Conservation (phyloP, 2,797 vertebrate genomes). For the Parotocinclus haroldoi region DNA sequence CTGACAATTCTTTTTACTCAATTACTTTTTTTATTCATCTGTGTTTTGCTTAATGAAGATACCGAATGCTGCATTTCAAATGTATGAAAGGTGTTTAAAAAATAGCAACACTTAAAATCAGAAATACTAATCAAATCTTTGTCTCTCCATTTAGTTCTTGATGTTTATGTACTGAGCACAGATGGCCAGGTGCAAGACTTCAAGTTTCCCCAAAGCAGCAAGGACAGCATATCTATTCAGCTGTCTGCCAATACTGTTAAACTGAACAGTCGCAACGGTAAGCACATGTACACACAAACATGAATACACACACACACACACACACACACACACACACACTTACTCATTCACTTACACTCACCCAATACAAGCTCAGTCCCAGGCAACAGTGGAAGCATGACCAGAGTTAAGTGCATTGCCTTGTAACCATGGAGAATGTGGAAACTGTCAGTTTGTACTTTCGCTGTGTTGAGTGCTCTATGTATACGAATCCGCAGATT, state of each 20-base stretch:
- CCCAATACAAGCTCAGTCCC: neutral
- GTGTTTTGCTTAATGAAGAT: too few relatives aligned
- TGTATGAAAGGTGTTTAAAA: too few relatives aligned
- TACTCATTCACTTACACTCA: neutral
- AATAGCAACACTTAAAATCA: too few relatives aligned
- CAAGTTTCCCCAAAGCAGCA: slow-evolving; percentile 91
- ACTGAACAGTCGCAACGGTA: slow-evolving; percentile 96
- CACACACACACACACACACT: slow-evolving; percentile 18
- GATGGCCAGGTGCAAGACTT: slow-evolving; percentile 98
- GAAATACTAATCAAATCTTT: neutral
- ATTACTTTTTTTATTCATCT: too few relatives aligned
- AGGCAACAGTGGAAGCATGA: slow-evolving; percentile 11
- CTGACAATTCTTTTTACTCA: too few relatives aligned
- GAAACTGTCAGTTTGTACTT: slow-evolving; percentile 36
- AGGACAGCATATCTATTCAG: slow-evolving; percentile 90
- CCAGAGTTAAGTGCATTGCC: slow-evolving; percentile 35
- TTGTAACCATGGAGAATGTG: slow-evolving; percentile 45
- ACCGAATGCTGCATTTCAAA: too few relatives aligned
- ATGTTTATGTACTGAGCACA: slow-evolving; percentile 95
- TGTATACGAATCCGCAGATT: neutral
- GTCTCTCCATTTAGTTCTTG: slow-evolving; percentile 75
- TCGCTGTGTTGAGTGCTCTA: slow-evolving; percentile 14
- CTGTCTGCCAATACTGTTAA: slow-evolving; percentile 96
- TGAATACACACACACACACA: slow-evolving; percentile 5
- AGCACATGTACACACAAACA: slow-evolving; percentile 45